These are phyloP conservation scores for Enoplosus armatus DNA, from an alignment of 2,797 vertebrate species.

Conservation along the genomic window DNA sequence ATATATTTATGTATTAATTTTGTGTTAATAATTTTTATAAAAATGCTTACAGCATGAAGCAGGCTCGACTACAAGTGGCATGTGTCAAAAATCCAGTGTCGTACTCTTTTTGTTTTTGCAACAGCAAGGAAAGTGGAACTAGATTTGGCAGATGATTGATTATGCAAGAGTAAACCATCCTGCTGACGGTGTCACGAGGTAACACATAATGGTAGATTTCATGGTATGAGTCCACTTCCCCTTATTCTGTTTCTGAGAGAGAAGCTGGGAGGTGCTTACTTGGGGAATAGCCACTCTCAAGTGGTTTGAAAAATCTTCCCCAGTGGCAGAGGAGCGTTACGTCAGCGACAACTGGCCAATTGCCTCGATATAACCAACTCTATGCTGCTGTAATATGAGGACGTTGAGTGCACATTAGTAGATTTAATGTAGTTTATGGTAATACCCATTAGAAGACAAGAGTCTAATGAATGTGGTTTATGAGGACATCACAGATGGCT, in stretches of 20 bases:
- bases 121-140: conserved; percentile 51
- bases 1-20: background rate
- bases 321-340: conserved; percentile 13
- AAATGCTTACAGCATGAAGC: background rate
- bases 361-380: background rate
- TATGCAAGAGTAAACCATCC: conserved; percentile 51
- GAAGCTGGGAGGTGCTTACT: conserved; percentile 34
- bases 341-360: conserved; percentile 24
- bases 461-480: conserved; percentile 32
- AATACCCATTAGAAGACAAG: conserved; percentile 30
- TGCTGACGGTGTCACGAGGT: conserved; percentile 53
- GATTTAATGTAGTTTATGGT: conserved; percentile 41
- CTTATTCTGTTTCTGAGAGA: conserved; percentile 32
- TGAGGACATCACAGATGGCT: conserved; percentile 28
- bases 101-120: conserved; percentile 8
- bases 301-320: conserved; percentile 35
- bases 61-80: background rate
- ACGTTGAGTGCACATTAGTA: conserved; percentile 29
- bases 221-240: conserved; percentile 55
- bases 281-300: conserved; percentile 22
- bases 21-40: background rate
- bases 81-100: background rate
- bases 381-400: conserved; percentile 29
- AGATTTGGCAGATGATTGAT: conserved; percentile 38
- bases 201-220: conserved; percentile 23